Base-by-base conservation (phyloP, 1,140 invertebrate species). In the Drosophila setifemur region DNA sequence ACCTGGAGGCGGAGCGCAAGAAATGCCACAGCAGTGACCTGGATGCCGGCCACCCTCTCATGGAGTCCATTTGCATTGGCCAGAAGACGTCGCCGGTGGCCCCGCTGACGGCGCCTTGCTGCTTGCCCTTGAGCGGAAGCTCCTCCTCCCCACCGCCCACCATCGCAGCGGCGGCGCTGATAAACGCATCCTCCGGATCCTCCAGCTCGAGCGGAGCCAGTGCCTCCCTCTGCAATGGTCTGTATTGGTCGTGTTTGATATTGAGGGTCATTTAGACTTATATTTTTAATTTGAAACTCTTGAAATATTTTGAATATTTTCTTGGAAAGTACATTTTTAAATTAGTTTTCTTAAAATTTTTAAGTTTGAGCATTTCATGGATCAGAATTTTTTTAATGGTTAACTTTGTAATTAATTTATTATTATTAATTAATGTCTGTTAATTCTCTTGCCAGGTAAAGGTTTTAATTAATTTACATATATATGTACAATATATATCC, bases 21-120 rank as follows among this genome's bases (percentile, higher is more conserved):
- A 86, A 87, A 53, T 86, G 81, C 29, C 63, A 64, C 28, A 50
- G 44, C 42, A 67, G 39, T 54, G 81, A 81, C 2, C 43, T 85
- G 60, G 81, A 79, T 21, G 64, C 50, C n/a, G 69, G 74, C 3
- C 79, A 85, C 18, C 63, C 81, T 9, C 72, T 86, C 9, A 81
- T 86, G 81, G 81, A 86, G 42, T 68, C 82, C 50, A 86, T 86
- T 12, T 81, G 75, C 50, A 73, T 43, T 23, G 67, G 66, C 14
- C 67, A 60, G 23, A 71, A 71, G 44, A 44, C 69, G 2, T 23
- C 61, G 8, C 58, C 61, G 14, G 26, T 70, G 6, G 28, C 70
- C 6, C 50, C 77, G 4, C 11, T 57, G 18, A 55, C 70, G 16
- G 70, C 79, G n/a, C 67, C 75, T 12, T 79, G 79, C 45, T 71